Evolutionary conservation across 1,140 invertebrate species (phyloP).

Genomic region (Drosophila quadrilineata): DNA sequence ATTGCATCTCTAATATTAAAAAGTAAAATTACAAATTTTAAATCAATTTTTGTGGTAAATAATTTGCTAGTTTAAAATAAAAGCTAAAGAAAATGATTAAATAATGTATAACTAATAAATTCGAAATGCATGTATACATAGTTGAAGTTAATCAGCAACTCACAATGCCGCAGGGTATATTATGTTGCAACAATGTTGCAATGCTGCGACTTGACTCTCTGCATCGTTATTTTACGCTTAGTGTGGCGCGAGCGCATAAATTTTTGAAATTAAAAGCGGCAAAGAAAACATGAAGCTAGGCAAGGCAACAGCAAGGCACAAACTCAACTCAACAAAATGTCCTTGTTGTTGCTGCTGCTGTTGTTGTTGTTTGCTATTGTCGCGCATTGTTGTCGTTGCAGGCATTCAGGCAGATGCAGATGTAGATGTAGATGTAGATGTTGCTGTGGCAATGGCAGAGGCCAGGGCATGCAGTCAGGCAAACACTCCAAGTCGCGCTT

Average conservation of each 20-base stretch:
- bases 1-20: too few species aligned
- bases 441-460: conserved; percentile 33
- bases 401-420: conserved; percentile 40
- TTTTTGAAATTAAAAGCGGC: conserved; percentile 80
- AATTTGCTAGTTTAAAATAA: too few species aligned
- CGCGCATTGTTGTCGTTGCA: conserved; percentile 57
- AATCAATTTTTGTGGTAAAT: too few species aligned
- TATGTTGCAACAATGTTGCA: conserved; percentile 65
- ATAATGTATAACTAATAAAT: too few species aligned
- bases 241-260: conserved; percentile 79
- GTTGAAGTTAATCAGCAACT: too few species aligned
- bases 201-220: conserved; percentile 37
- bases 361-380: conserved; percentile 51
- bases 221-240: conserved; percentile 79
- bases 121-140: too few species aligned
- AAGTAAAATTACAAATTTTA: too few species aligned
- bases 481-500: conserved; percentile 75
- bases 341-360: conserved; percentile 74
- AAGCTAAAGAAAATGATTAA: too few species aligned
- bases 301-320: conserved; percentile 62
- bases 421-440: conserved; percentile 36
- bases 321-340: too few species aligned
- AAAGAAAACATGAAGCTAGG: conserved; percentile 78
- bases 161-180: conserved; percentile 23
- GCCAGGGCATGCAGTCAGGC: conserved; percentile 52